Conservation (phyloP, 2,113 vertebrate species). For the Sphyrna mokarran region DNA sequence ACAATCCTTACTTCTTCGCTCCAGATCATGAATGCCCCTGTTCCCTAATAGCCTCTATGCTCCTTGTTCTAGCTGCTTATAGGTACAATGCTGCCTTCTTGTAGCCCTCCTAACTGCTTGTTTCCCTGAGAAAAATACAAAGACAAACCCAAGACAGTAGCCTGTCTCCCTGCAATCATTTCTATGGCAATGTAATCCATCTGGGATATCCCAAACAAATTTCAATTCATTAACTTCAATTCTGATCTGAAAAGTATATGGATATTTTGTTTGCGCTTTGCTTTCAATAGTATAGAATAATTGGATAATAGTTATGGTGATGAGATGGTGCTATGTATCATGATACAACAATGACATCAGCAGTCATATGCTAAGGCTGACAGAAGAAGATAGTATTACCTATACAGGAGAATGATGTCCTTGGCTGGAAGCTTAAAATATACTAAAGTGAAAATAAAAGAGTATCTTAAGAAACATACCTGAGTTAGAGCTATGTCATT, state of each 20-base stretch:
- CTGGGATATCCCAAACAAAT: neutral
- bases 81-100: neutral
- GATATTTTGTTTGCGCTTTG: neutral
- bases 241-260: neutral
- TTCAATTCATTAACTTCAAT: neutral
- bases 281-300: neutral
- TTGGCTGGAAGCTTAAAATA: too few species aligned
- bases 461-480: too few species aligned
- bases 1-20: neutral
- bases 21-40: neutral
- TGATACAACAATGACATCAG: too few species aligned
- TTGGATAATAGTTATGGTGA: too few species aligned
- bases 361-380: too few species aligned
- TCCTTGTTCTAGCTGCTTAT: neutral
- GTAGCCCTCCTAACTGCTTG: neutral
- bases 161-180: neutral
- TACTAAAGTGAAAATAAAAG: too few species aligned
- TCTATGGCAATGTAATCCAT: neutral
- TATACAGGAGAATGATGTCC: too few species aligned
- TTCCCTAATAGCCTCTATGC: neutral
- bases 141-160: neutral
- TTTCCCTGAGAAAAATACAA: neutral
- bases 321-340: too few species aligned
- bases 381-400: too few species aligned
- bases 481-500: too few species aligned